phyloP scores from a whole-genome alignment of 2,888 invertebrate genomes.

The Eristalis arbustorum region DNA sequence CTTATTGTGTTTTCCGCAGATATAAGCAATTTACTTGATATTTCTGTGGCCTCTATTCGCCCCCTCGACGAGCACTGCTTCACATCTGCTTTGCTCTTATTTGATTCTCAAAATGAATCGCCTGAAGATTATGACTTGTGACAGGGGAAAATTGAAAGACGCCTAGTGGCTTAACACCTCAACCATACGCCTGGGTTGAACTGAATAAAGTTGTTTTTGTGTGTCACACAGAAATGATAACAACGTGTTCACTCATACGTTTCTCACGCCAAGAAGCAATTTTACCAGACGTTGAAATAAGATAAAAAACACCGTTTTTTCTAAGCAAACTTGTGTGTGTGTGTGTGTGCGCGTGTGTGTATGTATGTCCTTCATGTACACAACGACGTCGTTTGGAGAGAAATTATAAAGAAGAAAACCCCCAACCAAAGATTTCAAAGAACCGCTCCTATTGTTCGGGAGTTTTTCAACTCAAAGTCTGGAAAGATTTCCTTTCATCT shows the following conservation, averaged over 20 bases:
- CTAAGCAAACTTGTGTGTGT: neutral
- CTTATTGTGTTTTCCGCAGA: constrained; percentile 8
- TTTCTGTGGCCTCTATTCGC: constrained; percentile 24
- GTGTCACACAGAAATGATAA: neutral
- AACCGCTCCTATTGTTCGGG: constrained; percentile 37
- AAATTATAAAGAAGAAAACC: neutral
- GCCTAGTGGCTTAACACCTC: neutral
- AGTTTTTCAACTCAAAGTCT: constrained; percentile 45
- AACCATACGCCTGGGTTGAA: neutral
- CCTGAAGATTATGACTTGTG: neutral
- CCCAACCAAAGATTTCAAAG: constrained; percentile 22
- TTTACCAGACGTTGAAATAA: constrained; percentile 26
- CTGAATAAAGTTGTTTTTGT: too few species aligned
- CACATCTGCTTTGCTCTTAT: constrained; percentile 25
- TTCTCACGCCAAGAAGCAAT: constrained; percentile 9
- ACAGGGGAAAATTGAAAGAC: neutral
- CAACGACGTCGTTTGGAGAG: neutral
- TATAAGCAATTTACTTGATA: constrained; percentile 58
- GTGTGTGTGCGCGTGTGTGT: neutral
- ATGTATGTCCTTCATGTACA: neutral
- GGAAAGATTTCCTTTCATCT: constrained; percentile 15
- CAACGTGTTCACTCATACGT: neutral
- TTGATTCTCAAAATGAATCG: constrained; percentile 10
- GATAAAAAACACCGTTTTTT: neutral
- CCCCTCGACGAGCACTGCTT: constrained; percentile 25